These are phyloP conservation scores for Andrena bucephala DNA, from an alignment of 2,888 invertebrate species.

Conservation along the genomic window DNA sequence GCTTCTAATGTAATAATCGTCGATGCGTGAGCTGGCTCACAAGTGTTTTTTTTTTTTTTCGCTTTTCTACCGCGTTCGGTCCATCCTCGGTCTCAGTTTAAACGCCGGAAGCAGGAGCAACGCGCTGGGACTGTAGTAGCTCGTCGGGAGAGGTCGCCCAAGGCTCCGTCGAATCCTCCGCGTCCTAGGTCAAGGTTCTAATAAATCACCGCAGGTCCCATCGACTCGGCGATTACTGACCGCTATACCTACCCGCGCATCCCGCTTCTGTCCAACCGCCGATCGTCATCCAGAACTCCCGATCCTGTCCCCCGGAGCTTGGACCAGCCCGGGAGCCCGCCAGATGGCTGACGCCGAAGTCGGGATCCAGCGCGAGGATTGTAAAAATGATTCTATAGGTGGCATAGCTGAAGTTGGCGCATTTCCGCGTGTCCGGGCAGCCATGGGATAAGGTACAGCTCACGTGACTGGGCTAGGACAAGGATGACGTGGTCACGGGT, in stretches of 20 bases:
- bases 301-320: neutral
- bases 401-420: constrained; percentile 10
- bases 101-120: constrained; percentile 70
- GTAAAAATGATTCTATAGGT: neutral
- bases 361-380: neutral
- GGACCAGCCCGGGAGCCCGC: neutral
- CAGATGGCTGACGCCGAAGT: neutral
- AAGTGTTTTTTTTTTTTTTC: constrained; percentile 15
- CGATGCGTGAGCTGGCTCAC: constrained; percentile 67
- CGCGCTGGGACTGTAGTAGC: constrained; percentile 46
- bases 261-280: too few relatives aligned
- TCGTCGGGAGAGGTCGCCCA: neutral
- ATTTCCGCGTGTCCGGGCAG: constrained; percentile 49
- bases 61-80: constrained; percentile 1
- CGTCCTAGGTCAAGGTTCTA: constrained; percentile 52
- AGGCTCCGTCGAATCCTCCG: constrained; percentile 23
- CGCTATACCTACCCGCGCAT: too few relatives aligned
- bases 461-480: constrained; percentile 62
- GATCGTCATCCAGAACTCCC: neutral
- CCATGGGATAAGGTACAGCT: constrained; percentile 35
- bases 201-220: constrained; percentile 18
- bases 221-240: neutral
- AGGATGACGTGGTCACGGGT: constrained; percentile 67
- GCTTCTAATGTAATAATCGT: constrained; percentile 73
- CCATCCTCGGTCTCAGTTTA: constrained; percentile 53